Percentiles rank a stretch among this genome's conserved stretches.
Conservation (phyloP, 2,888 invertebrate genomes). For the Galerucella calmariensis region DNA sequence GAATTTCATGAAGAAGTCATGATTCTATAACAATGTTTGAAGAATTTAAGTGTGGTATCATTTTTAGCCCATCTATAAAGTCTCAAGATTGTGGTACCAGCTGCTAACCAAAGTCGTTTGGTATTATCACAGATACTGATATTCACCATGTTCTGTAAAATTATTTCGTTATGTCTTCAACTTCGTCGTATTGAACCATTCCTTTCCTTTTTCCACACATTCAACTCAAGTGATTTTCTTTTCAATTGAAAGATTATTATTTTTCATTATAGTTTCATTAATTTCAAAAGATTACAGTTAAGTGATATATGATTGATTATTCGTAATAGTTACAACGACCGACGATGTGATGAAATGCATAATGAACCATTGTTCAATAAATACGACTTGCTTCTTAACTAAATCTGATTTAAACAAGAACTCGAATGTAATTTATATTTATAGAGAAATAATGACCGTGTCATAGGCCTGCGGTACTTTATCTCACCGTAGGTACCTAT, state of each 20-base stretch:
- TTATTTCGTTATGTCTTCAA: too few relatives aligned
- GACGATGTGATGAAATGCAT: background rate
- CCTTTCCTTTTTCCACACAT: background rate
- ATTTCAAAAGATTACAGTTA: background rate
- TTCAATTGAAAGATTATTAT: background rate
- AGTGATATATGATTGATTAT: constrained; percentile 5
- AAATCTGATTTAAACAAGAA: constrained; percentile 15
- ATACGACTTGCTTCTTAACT: background rate
- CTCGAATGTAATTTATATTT: constrained; percentile 22
- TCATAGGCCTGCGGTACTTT: constrained; percentile 15
- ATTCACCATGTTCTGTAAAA: too few relatives aligned
- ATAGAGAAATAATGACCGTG: constrained; percentile 16
- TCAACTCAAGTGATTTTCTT: background rate
- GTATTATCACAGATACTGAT: too few relatives aligned
- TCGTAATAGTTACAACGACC: background rate
- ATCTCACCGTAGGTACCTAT: constrained; percentile 15
- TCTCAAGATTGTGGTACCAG: too few relatives aligned
- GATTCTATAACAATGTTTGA: too few relatives aligned
- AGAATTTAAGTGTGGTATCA: too few relatives aligned
- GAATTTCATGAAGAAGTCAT: too few relatives aligned
- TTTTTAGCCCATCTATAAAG: too few relatives aligned
- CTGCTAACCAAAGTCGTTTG: too few relatives aligned
- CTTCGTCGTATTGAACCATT: too few relatives aligned
- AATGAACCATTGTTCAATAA: constrained; percentile 1
- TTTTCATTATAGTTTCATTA: background rate